A percentile compares a stretch with the other conserved stretches of the same genome.
These are phyloP conservation scores for Capitulum mitella DNA, from an alignment of 2,888 invertebrate genomes.

Conservation along the genomic window DNA sequence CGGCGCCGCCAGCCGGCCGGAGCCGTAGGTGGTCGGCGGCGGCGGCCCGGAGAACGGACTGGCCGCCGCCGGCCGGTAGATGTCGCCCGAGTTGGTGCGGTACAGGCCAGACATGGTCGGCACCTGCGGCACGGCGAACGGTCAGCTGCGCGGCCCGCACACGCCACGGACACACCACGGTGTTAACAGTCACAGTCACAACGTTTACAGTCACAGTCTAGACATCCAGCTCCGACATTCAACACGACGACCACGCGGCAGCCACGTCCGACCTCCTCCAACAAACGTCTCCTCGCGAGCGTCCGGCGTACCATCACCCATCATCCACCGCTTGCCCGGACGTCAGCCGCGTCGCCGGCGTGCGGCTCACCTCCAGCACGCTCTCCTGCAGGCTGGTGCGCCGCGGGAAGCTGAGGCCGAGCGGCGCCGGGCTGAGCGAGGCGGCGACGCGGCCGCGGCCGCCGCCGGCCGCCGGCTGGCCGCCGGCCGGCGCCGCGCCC, in stretches of 20 bases:
- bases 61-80: constrained; percentile 1
- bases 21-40: neutral
- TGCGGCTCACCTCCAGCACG: neutral
- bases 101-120: neutral
- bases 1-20: neutral
- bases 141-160: too few relatives aligned
- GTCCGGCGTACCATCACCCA: too few relatives aligned
- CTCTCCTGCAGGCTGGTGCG: constrained; percentile 20
- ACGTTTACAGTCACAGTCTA: too few relatives aligned
- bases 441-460: neutral
- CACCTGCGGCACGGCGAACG: neutral
- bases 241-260: too few relatives aligned
- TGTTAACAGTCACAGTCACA: too few relatives aligned
- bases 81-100: constrained; percentile 22
- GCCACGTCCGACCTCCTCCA: too few relatives aligned
- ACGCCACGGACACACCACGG: too few relatives aligned
- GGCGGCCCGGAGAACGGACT: neutral
- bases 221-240: too few relatives aligned
- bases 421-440: neutral
- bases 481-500: neutral
- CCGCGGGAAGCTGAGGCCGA: neutral
- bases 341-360: neutral
- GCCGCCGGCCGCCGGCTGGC: neutral
- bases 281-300: too few relatives aligned
- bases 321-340: neutral